phyloP scores from a whole-genome alignment of 2,888 invertebrate species.

The Sialis lutaria region DNA sequence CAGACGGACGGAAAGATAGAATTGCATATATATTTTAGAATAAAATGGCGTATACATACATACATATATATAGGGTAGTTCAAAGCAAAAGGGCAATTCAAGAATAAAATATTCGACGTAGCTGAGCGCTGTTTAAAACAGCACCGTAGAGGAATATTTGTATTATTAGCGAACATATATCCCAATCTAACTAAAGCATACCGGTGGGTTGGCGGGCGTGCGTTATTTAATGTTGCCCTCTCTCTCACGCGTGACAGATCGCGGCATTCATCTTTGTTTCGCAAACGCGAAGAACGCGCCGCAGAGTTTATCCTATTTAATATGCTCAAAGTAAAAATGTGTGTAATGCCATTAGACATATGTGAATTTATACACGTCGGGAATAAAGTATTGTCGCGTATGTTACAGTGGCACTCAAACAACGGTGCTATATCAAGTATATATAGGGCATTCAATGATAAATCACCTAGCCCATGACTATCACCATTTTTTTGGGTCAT shows the following conservation, averaged over 20 bases:
- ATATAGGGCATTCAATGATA: too few species aligned
- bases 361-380: conserved; percentile 10
- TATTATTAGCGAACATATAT: not conserved
- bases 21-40: too few species aligned
- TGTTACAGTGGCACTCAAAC: conserved; percentile 14
- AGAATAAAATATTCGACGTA: too few species aligned
- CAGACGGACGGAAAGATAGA: too few species aligned
- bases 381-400: conserved; percentile 7
- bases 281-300: not conserved
- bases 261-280: not conserved
- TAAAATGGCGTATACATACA: too few species aligned
- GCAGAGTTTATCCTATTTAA: conserved; percentile 15
- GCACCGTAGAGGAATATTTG: not conserved
- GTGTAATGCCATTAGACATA: conserved; percentile 25
- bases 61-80: too few species aligned
- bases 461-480: too few species aligned
- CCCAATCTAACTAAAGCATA: not conserved
- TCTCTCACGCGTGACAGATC: not conserved
- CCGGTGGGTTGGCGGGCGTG: not conserved
- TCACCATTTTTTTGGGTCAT: too few species aligned
- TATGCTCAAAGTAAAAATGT: conserved; percentile 27
- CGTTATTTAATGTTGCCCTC: not conserved
- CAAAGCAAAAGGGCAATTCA: too few species aligned
- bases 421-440: too few species aligned
- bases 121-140: too few species aligned